phyloP scores from a whole-genome alignment of 2,797 vertebrate species.

The Phrynocephalus forsythii region DNA sequence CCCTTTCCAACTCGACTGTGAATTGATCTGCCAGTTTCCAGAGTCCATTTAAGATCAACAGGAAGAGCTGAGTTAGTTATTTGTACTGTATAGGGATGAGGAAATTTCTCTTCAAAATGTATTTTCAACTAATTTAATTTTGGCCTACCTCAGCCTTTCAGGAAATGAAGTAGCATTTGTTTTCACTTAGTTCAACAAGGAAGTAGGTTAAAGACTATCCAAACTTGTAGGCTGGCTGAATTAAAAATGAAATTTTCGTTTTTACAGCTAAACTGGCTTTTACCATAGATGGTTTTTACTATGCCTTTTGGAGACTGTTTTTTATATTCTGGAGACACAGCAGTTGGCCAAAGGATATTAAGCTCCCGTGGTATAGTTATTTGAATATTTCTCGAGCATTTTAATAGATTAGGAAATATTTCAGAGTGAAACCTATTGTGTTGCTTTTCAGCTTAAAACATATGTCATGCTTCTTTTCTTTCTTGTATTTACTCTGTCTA shows the following conservation, averaged over 20 bases:
- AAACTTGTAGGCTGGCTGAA: slow-evolving; percentile 28
- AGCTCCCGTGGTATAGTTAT: slow-evolving; percentile 44
- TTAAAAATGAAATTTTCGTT: slow-evolving; percentile 40
- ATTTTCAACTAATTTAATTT: slow-evolving; percentile 23
- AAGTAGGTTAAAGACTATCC: neutral
- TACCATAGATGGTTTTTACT: slow-evolving; percentile 49
- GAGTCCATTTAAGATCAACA: slow-evolving; percentile 9
- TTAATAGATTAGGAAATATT: slow-evolving; percentile 59
- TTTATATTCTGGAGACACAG: slow-evolving; percentile 21
- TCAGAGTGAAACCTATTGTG: slow-evolving; percentile 47
- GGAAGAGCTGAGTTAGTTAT: slow-evolving; percentile 28
- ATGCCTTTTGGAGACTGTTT: slow-evolving; percentile 43
- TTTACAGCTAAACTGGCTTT: slow-evolving; percentile 13
- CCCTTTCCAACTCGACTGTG: slow-evolving; percentile 8
- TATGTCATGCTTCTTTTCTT: neutral
- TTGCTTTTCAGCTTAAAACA: slow-evolving; percentile 29
- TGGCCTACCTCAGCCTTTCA: rapidly evolving
- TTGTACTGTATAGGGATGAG: slow-evolving; percentile 15
- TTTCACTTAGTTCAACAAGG: slow-evolving; percentile 7
- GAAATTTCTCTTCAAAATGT: slow-evolving; percentile 12
- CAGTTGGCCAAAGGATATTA: slow-evolving; percentile 43
- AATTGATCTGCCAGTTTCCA: slow-evolving; percentile 1
- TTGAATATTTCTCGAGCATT: slow-evolving; percentile 52
- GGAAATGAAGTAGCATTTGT: slow-evolving; percentile 8
- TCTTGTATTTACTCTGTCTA: neutral